Base-by-base conservation (phyloP, 2,888 invertebrate species). In the Eupelmus urozonus region DNA sequence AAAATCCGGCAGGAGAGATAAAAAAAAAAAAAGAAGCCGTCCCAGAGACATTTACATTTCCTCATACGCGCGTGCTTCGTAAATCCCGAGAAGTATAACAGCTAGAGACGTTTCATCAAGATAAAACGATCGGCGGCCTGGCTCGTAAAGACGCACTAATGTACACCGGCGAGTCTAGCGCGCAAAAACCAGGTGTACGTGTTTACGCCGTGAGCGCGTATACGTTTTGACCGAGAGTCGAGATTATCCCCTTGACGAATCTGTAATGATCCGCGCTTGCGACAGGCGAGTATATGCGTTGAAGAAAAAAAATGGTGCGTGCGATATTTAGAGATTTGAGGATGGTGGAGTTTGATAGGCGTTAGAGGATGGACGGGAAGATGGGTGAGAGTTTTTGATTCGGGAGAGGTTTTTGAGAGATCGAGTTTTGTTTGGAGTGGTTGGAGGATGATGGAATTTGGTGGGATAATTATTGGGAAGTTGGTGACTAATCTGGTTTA, bases 71-170 rank as follows among this genome's bases (percentile, higher is more conserved):
- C 42, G 25, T 49, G n/a, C 45, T 70, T 40, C 18, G 51, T 62
- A 71, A 62, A 60, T 71, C 60, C 60, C 62, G 55, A 65, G 57
- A 73, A 65, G 53, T 63, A 42, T 62, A 71, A 34, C 51, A 62
- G 51, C 71, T 11, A 18, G 53, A 51, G 65, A 73, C 73, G 73
- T 63, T 55, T 49, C 27, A 73, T 73, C 73, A 29, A 57, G 73
- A 73, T 73, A 65, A 65, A 34, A 49, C 9, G 11, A 25, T n/a
- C 29, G 29, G 9, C 25, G 9, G 34, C 9, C 13, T 29, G 25
- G 23, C 29, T 45, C 67, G 55, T 59, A 59, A 57, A 42, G 55
- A 7, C 72, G 40, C 53, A 16, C 53, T 72, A 63, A 63, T 72
- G 40, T 62, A 42, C 55, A 11, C 5, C n/a, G n/a, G 29, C 9